Percentiles rank a stretch among this genome's conserved stretches.
Evolutionary conservation across 2,888 invertebrate species (phyloP).

Genomic region (Mesorhabditis belari): DNA sequence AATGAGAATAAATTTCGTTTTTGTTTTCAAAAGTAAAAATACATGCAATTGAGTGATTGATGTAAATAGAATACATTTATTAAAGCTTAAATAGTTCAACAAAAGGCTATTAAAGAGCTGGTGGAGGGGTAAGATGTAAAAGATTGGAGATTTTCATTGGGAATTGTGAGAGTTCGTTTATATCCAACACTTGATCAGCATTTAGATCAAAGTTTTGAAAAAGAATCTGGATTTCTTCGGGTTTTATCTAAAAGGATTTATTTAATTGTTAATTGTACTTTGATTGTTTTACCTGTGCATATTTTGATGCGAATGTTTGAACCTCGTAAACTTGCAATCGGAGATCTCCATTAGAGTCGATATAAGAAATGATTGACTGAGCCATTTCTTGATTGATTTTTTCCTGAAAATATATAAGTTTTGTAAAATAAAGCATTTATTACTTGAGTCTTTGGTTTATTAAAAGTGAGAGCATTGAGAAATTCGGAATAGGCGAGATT

Average conservation of each 20-base stretch:
- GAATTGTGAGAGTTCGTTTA: background rate
- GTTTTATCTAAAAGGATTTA: background rate
- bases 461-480: background rate
- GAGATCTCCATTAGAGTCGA: background rate
- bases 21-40: no score
- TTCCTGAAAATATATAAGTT: no score
- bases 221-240: background rate
- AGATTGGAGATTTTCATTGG: background rate
- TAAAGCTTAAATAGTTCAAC: background rate
- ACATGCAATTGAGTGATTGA: no score
- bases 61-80: background rate
- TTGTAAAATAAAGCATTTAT: no score
- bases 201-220: background rate
- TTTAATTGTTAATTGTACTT: background rate
- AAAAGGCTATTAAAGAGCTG: background rate
- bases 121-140: background rate
- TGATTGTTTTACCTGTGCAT: background rate
- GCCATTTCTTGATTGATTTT: background rate
- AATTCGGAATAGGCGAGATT: constrained; percentile 37
- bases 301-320: background rate
- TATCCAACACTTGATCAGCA: background rate
- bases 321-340: background rate
- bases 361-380: background rate
- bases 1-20: no score
- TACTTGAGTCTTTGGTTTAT: background rate